Percentiles rank a stretch among this genome's conserved stretches.
phyloP scores from a whole-genome alignment of 2,797 vertebrate species.

The Meriones psammophilus region DNA sequence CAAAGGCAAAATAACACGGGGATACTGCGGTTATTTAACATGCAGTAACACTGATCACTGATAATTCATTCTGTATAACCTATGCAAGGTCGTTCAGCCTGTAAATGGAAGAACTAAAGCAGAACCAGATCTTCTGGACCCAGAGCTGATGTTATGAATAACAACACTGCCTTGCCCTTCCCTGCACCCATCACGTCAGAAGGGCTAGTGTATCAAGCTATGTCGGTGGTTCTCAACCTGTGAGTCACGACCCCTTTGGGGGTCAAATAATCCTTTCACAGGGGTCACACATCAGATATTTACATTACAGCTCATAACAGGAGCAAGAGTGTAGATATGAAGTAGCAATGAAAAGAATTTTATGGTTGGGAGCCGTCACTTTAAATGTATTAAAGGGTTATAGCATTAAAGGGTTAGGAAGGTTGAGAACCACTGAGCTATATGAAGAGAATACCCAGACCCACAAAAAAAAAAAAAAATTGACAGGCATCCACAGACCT shows the following conservation, averaged over 20 bases:
- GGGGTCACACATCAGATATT: not conserved
- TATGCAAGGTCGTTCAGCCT: too few relatives aligned
- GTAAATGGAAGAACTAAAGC: slow-evolving; percentile 18
- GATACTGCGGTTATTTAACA: not conserved
- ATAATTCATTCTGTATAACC: not conserved
- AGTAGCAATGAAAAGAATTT: not conserved
- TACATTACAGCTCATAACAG: not conserved
- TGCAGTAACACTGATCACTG: not conserved
- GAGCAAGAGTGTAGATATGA: not conserved
- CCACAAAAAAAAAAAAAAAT: not conserved
- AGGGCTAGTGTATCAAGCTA: not conserved
- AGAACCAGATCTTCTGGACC: slow-evolving; percentile 20
- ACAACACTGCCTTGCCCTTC: not conserved
- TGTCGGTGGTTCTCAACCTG: not conserved
- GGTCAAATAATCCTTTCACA: not conserved
- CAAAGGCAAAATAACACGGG: not conserved
- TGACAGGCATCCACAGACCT: not conserved
- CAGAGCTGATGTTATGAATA: not conserved
- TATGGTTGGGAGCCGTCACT: not conserved
- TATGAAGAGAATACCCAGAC: not conserved
- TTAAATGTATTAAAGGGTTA: not conserved
- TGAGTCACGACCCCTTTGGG: not conserved
- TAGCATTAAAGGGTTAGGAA: not conserved
- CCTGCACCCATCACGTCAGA: not conserved
- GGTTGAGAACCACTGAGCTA: not conserved